Evolutionary conservation across 2,888 invertebrate genomes (phyloP).

Genomic region (Dryobota labecula): DNA sequence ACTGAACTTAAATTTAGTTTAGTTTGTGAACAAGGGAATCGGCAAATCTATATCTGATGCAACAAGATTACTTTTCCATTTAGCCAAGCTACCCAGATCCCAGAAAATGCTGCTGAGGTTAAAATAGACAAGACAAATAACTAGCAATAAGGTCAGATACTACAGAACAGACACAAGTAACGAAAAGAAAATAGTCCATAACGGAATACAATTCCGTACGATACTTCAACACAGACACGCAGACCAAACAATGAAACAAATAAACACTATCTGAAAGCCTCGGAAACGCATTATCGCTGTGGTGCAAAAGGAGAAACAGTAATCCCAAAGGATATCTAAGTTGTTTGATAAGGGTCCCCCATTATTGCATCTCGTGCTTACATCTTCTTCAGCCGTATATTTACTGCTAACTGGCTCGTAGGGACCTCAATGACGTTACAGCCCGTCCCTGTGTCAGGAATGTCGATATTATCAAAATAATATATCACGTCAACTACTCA

Average conservation of each 20-base stretch:
- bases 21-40: too few relatives aligned
- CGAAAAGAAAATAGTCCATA: conserved; percentile 1
- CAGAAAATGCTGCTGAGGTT: not conserved
- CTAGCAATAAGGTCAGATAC: not conserved
- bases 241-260: conserved; percentile 40
- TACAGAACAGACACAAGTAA: not conserved
- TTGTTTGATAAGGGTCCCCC: conserved; percentile 58
- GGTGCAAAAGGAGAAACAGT: conserved; percentile 48
- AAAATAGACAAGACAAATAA: not conserved
- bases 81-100: not conserved
- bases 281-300: conserved; percentile 55
- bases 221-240: conserved; percentile 21
- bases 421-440: conserved; percentile 14
- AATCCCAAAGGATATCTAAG: conserved; percentile 49
- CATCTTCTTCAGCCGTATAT: conserved; percentile 50
- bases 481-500: conserved; percentile 28
- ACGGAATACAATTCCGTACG: not conserved
- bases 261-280: conserved; percentile 31
- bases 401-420: conserved; percentile 34
- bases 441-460: conserved; percentile 9
- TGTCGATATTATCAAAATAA: conserved; percentile 46
- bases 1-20: too few relatives aligned
- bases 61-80: conserved; percentile 34
- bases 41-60: conserved; percentile 43
- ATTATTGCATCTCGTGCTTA: conserved; percentile 53